A percentile compares a stretch with the other conserved stretches of the same genome.
phyloP scores from a whole-genome alignment of 2,113 vertebrate species.

The Zosterops lateralis region DNA sequence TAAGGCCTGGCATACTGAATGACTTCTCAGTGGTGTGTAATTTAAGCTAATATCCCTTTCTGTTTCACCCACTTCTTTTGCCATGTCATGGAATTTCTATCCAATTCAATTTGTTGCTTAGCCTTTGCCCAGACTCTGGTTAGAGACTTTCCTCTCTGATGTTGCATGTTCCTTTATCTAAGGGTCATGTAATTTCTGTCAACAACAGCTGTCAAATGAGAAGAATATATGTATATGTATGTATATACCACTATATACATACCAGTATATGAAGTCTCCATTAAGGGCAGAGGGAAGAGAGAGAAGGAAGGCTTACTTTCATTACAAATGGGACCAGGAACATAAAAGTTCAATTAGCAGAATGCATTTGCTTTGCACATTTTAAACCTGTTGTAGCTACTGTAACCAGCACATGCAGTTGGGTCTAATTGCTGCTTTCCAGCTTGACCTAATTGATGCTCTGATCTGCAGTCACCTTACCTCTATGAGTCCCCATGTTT shows the following conservation, averaged over 20 bases:
- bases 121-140: neutral
- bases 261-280: neutral
- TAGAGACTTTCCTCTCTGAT: neutral
- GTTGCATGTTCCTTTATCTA: neutral
- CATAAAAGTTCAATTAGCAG: neutral
- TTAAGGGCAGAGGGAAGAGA: neutral
- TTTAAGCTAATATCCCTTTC: neutral
- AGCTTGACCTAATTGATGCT: slow-evolving; percentile 37
- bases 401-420: neutral
- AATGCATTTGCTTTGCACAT: slow-evolving; percentile 7
- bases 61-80: neutral
- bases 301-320: neutral
- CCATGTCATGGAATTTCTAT: neutral
- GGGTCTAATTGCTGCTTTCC: slow-evolving; percentile 35
- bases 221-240: too few species aligned
- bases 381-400: slow-evolving; percentile 9
- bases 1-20: neutral
- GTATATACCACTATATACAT: neutral
- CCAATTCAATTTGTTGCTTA: neutral
- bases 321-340: neutral
- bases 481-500: neutral
- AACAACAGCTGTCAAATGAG: neutral
- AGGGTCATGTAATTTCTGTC: neutral
- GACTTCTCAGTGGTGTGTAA: neutral
- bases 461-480: slow-evolving; percentile 46